Conservation (phyloP, 2,888 invertebrate species). For the Sarcophaga rosellei region DNA sequence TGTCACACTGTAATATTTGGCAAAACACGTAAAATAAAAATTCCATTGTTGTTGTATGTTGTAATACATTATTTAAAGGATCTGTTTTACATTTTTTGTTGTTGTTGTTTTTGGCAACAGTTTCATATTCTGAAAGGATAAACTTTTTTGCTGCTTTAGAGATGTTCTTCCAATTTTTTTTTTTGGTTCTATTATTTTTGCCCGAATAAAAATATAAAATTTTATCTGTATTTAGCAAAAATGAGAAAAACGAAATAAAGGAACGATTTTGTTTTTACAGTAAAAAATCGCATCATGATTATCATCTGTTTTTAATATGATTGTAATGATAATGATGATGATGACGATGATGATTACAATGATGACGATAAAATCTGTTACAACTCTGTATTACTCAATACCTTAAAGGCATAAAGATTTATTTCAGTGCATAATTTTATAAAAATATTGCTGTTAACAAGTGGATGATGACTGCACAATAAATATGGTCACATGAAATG, state of each 20-base stretch:
- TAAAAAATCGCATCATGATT: background rate
- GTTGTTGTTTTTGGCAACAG: background rate
- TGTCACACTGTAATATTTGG: background rate
- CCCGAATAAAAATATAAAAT: constrained; percentile 2
- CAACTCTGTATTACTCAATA: constrained; percentile 38
- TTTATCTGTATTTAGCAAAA: too few relatives aligned
- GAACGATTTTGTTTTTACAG: too few relatives aligned
- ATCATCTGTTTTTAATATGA: constrained; percentile 35
- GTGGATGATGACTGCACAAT: too few relatives aligned
- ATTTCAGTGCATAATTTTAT: constrained; percentile 49
- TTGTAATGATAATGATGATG: background rate
- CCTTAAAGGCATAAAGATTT: constrained; percentile 57
- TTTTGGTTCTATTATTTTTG: constrained; percentile 16
- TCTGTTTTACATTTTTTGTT: background rate
- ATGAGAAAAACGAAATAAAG: too few relatives aligned
- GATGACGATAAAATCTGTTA: background rate
- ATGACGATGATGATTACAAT: background rate
- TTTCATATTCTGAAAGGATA: constrained; percentile 2
- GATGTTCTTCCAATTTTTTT: background rate
- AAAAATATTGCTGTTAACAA: background rate
- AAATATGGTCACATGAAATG: too few relatives aligned
- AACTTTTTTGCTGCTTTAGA: background rate
- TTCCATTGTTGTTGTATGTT: constrained; percentile 8
- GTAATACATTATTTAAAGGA: constrained; percentile 2
- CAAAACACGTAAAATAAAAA: constrained; percentile 4